Percentiles rank a stretch among this genome's conserved stretches.
phyloP scores from a whole-genome alignment of 2,888 invertebrate species.

The Melinaea menophilus region DNA sequence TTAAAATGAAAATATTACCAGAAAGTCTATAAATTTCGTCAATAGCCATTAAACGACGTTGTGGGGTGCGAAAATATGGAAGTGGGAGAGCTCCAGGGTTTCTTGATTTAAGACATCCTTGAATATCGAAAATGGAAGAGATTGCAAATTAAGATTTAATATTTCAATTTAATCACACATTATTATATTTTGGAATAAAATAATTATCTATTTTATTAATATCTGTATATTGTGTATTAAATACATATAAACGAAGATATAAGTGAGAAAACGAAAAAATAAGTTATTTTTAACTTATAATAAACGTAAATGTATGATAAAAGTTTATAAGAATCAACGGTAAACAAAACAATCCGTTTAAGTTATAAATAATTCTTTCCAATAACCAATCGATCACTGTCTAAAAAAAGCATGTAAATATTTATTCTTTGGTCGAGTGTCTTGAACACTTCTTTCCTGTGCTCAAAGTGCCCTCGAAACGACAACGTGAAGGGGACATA shows the following conservation, averaged over 20 bases:
- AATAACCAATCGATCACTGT: slow-evolving; percentile 6
- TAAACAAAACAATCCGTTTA: too few relatives aligned
- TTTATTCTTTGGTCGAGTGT: slow-evolving; percentile 25
- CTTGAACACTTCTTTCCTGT: slow-evolving; percentile 30
- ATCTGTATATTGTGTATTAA: too few relatives aligned
- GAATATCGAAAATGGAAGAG: slow-evolving; percentile 42
- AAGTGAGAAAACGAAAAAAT: too few relatives aligned
- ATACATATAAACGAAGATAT: too few relatives aligned
- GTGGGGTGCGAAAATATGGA: slow-evolving; percentile 75
- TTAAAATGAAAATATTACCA: slow-evolving; percentile 73
- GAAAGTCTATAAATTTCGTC: slow-evolving; percentile 75
- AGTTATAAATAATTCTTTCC: too few relatives aligned
- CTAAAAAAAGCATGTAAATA: slow-evolving; percentile 26
- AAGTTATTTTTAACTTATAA: too few relatives aligned
- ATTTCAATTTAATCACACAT: too few relatives aligned
- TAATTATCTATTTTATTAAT: too few relatives aligned
- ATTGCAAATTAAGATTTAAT: neutral
- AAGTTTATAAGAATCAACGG: too few relatives aligned
- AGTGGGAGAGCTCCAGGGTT: slow-evolving; percentile 65
- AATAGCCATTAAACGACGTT: slow-evolving; percentile 74
- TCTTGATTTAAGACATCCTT: slow-evolving; percentile 65
- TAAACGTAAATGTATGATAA: too few relatives aligned
- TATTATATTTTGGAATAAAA: too few relatives aligned
- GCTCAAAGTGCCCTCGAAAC: slow-evolving; percentile 28
- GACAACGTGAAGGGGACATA: slow-evolving; percentile 34